These are phyloP conservation scores for Lophura nycthemera DNA, from an alignment of 2,113 vertebrate genomes.

Conservation along the genomic window DNA sequence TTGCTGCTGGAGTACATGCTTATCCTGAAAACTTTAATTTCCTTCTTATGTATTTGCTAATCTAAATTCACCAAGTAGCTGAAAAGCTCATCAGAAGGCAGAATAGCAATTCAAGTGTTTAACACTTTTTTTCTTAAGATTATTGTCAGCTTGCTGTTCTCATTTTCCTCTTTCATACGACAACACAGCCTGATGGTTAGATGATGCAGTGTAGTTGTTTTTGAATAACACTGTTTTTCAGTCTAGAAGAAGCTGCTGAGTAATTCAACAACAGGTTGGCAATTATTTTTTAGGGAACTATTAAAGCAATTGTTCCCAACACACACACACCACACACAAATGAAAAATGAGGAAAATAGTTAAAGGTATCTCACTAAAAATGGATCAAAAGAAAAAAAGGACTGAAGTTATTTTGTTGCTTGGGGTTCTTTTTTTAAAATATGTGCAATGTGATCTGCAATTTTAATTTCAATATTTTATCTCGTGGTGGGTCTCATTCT, in stretches of 20 bases:
- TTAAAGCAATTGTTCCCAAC: background rate
- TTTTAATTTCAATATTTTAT: background rate
- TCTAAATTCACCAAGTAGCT: background rate
- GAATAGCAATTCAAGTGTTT: background rate
- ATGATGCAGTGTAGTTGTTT: background rate
- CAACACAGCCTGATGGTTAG: background rate
- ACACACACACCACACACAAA: background rate
- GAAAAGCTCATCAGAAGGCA: background rate
- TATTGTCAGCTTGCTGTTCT: background rate
- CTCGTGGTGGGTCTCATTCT: background rate
- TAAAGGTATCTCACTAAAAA: background rate
- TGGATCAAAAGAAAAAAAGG: background rate
- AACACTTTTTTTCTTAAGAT: background rate
- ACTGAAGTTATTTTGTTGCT: background rate
- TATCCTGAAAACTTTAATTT: background rate
- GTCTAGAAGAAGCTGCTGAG: background rate
- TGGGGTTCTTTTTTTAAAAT: background rate
- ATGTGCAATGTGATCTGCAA: background rate
- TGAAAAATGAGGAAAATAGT: background rate
- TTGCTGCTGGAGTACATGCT: background rate
- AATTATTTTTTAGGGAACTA: background rate
- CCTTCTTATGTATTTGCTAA: background rate
- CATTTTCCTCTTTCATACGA: background rate
- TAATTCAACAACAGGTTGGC: background rate
- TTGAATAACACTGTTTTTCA: background rate